Base-by-base conservation (phyloP, 2,113 vertebrate genomes). In the Solea solea region DNA sequence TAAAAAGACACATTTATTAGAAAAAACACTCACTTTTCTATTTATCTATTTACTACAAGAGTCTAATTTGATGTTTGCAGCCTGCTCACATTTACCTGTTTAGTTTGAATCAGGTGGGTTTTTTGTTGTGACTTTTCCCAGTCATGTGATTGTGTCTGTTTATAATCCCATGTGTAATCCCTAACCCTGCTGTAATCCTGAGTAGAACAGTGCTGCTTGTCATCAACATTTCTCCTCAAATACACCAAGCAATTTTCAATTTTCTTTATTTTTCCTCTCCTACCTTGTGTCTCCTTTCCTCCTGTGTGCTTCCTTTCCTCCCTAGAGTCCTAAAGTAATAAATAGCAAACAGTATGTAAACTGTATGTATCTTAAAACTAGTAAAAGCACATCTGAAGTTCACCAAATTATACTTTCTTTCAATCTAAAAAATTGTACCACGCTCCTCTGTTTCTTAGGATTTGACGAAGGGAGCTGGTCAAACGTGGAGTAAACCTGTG, bases 391-490 rank as follows among this genome's bases (percentile, higher is more conserved):
- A 34, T 34, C 34, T 34, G 5, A 4, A 34, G 34, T 4, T 34
- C 34, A 34, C 34, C 3, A 34, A 34, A 4, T 34, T 34, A 34
- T 4, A 34, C 34, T 34, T 34, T 34, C 5, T 34, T 34, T 34
- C 34, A 34, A 2, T 34, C 34, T 34, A 34, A 34, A 2, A 34
- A 34, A 34, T 12, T 48, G 10, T 13, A 48, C 11, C 12, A 34
- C 40, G 39, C 14, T 44, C 71, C 9, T 69, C 48, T 9, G 21
- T 53, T 13, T 76, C 4, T 9, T 73, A 91, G 90, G 84, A 87
- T 54, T 56, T 58, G 27, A 58, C 28, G 1, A 50, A 76, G 55
- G 59, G 15, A 34, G 70, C 48, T 10, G 62, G n/a, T 48, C n/a
- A 78, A 60, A 78, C 34, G 1, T 15, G 44, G n/a, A 74, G 62